Conservation (phyloP, 2,888 invertebrate genomes). For the Pyrochroa serraticornis region DNA sequence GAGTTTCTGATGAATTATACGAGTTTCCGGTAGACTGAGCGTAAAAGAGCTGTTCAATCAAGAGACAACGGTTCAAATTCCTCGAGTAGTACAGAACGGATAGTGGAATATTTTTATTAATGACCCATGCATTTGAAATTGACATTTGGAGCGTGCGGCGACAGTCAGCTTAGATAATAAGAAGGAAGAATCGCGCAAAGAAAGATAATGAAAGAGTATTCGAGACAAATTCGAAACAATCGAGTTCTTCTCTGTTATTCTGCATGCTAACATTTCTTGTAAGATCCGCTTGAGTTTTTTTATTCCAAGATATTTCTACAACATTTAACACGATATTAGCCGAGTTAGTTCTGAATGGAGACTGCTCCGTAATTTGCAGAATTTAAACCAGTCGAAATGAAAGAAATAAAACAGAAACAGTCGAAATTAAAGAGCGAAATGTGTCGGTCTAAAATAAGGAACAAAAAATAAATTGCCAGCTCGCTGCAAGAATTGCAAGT, state of each 20-base stretch:
- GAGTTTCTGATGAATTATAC: conserved; percentile 3
- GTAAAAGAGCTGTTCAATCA: conserved; percentile 19
- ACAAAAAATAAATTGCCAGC: conserved; percentile 48
- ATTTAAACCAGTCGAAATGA: conserved; percentile 45
- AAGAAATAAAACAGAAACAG: conserved; percentile 49
- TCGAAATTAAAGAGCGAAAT: conserved; percentile 50
- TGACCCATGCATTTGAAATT: conserved; percentile 18
- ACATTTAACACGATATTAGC: conserved; percentile 52
- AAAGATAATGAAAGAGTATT: conserved; percentile 54
- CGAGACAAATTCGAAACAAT: conserved; percentile 44
- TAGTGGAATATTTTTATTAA: conserved; percentile 22
- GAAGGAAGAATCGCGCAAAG: conserved; percentile 50
- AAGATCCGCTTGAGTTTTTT: conserved; percentile 32
- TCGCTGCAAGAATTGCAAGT: conserved; percentile 49
- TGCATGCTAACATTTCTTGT: conserved; percentile 43
- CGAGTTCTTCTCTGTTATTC: conserved; percentile 49
- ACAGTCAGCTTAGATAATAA: conserved; percentile 45
- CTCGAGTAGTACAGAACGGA: conserved; percentile 1
- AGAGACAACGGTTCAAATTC: conserved; percentile 4
- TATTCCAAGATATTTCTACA: conserved; percentile 50
- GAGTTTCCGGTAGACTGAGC: conserved; percentile 13
- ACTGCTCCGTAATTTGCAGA: conserved; percentile 49
- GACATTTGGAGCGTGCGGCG: conserved; percentile 24
- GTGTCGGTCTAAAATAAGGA: conserved; percentile 49
- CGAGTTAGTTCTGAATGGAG: conserved; percentile 48